Conservation (phyloP, 2,797 vertebrate species). For the Hylomyscus alleni region DNA sequence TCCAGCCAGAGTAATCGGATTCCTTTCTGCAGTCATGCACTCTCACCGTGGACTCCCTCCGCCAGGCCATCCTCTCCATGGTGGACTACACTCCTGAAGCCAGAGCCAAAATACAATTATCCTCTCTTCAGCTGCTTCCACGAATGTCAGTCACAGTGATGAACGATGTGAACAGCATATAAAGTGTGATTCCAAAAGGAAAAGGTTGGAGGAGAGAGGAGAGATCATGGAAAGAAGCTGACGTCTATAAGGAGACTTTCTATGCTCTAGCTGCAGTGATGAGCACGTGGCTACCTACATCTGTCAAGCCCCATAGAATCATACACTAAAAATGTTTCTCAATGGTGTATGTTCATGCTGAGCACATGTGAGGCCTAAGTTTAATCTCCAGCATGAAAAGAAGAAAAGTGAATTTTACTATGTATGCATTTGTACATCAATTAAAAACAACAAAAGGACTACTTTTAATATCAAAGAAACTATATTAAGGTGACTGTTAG, state of each 20-base stretch:
- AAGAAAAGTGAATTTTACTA: background rate
- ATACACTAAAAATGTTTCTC: background rate
- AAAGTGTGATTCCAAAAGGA: background rate
- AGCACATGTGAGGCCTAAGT: background rate
- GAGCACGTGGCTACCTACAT: background rate
- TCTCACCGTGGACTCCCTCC: background rate
- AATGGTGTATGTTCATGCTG: background rate
- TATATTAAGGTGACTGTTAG: background rate
- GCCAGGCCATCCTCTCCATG: background rate
- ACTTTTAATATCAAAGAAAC: slow-evolving; percentile 51
- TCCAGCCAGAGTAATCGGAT: background rate
- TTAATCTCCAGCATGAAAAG: background rate
- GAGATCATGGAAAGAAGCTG: background rate
- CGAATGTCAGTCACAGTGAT: background rate
- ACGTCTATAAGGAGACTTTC: background rate
- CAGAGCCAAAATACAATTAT: background rate
- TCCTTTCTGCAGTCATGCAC: background rate
- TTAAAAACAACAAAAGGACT: background rate
- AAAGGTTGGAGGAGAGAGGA: background rate
- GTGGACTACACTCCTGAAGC: too few relatives aligned
- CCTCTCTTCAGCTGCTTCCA: background rate
- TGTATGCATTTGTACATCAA: background rate
- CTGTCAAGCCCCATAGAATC: slow-evolving; percentile 9
- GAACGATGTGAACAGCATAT: background rate
- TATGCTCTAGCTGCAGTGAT: background rate